Evolutionary conservation across 2,888 invertebrate genomes (phyloP).

Genomic region (Melanchra persicariae): DNA sequence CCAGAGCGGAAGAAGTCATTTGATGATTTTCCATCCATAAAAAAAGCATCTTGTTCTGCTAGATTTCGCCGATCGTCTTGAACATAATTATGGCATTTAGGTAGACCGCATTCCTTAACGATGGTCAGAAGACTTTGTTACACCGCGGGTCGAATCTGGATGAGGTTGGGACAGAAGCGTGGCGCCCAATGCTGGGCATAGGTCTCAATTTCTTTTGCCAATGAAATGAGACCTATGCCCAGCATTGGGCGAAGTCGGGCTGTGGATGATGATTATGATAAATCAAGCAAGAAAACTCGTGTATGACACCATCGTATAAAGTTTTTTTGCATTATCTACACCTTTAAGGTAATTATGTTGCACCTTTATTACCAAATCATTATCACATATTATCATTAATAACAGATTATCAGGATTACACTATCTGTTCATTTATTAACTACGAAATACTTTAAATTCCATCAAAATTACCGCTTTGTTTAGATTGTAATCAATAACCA

Average conservation of each 20-base stretch:
- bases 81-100: neutral
- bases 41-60: neutral
- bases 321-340: too few species aligned
- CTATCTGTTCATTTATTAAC: slow-evolving; percentile 15
- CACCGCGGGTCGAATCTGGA: neutral
- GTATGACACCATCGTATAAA: neutral
- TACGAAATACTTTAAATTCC: slow-evolving; percentile 22
- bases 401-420: slow-evolving; percentile 22
- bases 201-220: too few species aligned
- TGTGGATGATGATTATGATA: neutral
- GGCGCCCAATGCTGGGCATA: too few species aligned
- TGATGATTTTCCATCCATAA: too few species aligned
- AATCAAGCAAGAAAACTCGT: neutral
- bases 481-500: slow-evolving; percentile 27
- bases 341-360: neutral
- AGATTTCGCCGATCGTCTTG: neutral
- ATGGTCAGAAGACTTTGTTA: neutral
- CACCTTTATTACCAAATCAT: slow-evolving; percentile 1
- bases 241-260: neutral
- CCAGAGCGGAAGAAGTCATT: too few species aligned
- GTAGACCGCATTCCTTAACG: too few species aligned
- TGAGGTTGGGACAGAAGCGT: neutral
- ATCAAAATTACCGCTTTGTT: slow-evolving; percentile 21
- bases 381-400: slow-evolving; percentile 23
- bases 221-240: too few species aligned